Conservation (phyloP, 53 echinoderm and acorn worm species). For the Echinometra lucunter region DNA sequence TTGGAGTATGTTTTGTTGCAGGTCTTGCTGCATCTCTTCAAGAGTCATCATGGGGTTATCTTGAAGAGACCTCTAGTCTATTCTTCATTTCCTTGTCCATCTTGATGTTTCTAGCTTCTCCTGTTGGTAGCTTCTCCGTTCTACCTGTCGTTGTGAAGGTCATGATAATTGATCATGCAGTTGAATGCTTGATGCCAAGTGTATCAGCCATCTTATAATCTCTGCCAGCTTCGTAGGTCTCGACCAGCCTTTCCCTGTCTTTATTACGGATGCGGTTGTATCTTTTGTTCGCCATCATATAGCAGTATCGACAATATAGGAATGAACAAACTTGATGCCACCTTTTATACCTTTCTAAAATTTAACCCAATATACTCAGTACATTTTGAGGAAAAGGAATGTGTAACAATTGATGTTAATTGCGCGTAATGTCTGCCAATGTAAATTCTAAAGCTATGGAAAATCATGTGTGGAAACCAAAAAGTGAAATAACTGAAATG, state of each 20-base stretch:
- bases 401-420: constrained; percentile 32
- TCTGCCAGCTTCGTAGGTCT: constrained; percentile 3
- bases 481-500: constrained; percentile 23
- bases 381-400: constrained; percentile 18
- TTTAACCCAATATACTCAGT: constrained; percentile 22
- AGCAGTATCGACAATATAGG: constrained; percentile 14
- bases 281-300: constrained; percentile 19
- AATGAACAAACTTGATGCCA: constrained; percentile 48
- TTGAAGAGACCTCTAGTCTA: not conserved
- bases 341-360: constrained; percentile 46
- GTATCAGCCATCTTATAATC: constrained; percentile 6
- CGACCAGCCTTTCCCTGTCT: constrained; percentile 20
- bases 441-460: constrained; percentile 14
- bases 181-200: constrained; percentile 14
- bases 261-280: constrained; percentile 45
- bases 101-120: constrained; percentile 24
- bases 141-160: constrained; percentile 15
- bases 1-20: constrained; percentile 14
- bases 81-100: constrained; percentile 52
- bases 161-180: not conserved
- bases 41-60: constrained; percentile 47
- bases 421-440: constrained; percentile 22
- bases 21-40: constrained; percentile 10
- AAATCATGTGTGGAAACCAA: not conserved
- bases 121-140: constrained; percentile 35